phyloP scores from a whole-genome alignment of 2,888 invertebrate genomes.

The Drosophila birchii region DNA sequence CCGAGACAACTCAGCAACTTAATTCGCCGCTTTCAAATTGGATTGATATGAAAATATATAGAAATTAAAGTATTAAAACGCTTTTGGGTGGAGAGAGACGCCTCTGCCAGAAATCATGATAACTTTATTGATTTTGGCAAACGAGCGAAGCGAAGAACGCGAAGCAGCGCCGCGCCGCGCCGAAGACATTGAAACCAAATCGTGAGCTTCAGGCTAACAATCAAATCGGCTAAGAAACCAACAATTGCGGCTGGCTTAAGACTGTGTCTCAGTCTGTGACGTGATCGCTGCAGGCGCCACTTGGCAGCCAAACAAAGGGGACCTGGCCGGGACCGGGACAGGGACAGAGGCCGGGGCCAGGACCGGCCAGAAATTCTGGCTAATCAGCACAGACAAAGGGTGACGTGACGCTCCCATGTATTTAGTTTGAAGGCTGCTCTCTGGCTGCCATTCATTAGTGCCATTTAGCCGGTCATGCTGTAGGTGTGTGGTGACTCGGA shows the following conservation, averaged over 20 bases:
- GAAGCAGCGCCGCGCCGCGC: constrained; percentile 1
- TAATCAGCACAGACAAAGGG: constrained; percentile 77
- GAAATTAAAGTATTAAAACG: constrained; percentile 51
- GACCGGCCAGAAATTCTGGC: constrained; percentile 77
- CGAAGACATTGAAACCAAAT: constrained; percentile 77
- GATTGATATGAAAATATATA: constrained; percentile 53
- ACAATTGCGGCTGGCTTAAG: constrained; percentile 58
- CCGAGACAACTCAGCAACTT: constrained; percentile 35
- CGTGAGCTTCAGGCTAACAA: constrained; percentile 74
- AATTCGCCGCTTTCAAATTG: constrained; percentile 69
- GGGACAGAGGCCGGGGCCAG: constrained; percentile 21
- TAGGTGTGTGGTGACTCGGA: constrained; percentile 59
- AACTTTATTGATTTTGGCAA: constrained; percentile 76
- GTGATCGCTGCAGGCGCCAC: constrained; percentile 82
- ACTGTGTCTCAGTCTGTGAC: constrained; percentile 72
- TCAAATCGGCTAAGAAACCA: constrained; percentile 62
- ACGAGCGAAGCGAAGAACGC: constrained; percentile 41
- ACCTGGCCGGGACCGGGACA: background rate
- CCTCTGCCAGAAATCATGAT: constrained; percentile 63
- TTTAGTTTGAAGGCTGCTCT: constrained; percentile 62
- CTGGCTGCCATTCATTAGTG: constrained; percentile 74
- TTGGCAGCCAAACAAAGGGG: constrained; percentile 79
- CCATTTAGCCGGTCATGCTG: constrained; percentile 64
- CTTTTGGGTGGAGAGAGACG: constrained; percentile 47
- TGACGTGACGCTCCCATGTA: constrained; percentile 75